A percentile compares a stretch with the other conserved stretches of the same genome.
Conservation (phyloP, 2,888 invertebrate species). For the Zootermopsis nevadensis region DNA sequence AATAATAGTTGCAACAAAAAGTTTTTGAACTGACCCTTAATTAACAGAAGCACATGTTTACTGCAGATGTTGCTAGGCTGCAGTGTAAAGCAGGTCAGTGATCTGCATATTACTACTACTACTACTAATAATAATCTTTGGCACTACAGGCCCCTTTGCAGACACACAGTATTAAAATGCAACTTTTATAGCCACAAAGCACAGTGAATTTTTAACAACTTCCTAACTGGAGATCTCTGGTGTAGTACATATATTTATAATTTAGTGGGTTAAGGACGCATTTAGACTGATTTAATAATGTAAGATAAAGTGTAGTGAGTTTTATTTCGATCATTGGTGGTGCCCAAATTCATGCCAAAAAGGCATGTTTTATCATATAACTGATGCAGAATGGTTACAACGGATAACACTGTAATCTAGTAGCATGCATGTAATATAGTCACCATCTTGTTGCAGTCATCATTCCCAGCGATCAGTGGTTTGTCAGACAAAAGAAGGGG, state of each 20-base stretch:
- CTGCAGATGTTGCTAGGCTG: neutral
- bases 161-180: neutral
- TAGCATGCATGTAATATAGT: too few species aligned
- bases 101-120: neutral
- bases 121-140: too few species aligned
- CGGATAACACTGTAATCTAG: too few species aligned
- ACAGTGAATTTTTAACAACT: neutral
- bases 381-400: too few species aligned
- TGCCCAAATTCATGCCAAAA: too few species aligned
- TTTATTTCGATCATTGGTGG: neutral
- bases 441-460: too few species aligned
- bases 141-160: too few species aligned
- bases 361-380: too few species aligned
- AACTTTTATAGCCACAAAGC: neutral
- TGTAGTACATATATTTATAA: neutral
- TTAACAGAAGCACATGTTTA: neutral
- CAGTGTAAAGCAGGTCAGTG: neutral
- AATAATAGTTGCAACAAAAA: too few species aligned
- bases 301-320: neutral
- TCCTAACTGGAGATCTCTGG: neutral
- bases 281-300: neutral
- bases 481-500: too few species aligned
- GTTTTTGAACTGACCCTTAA: neutral
- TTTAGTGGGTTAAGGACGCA: neutral
- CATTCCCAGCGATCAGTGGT: too few species aligned